These are phyloP conservation scores for Cheilinus undulatus DNA, from an alignment of 2,113 vertebrate genomes.

Conservation along the genomic window DNA sequence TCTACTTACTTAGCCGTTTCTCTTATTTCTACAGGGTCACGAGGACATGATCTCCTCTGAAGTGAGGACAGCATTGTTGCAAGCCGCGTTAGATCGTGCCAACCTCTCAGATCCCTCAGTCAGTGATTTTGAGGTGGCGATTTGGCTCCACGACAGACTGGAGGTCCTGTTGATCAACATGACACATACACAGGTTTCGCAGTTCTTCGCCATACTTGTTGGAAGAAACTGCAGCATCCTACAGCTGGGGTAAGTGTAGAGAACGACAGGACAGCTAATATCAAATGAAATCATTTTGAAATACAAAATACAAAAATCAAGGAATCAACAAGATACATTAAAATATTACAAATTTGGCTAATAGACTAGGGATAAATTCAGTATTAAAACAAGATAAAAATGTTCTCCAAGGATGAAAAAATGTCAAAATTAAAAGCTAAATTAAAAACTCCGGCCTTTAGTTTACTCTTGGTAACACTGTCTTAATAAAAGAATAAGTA, in stretches of 20 bases:
- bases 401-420: too few species aligned
- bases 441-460: too few species aligned
- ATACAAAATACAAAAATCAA: too few species aligned
- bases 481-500: too few species aligned
- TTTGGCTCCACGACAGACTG: constrained; percentile 74
- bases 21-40: constrained; percentile 36
- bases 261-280: neutral
- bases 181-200: constrained; percentile 38
- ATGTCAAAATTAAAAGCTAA: too few species aligned
- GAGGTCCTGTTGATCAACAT: constrained; percentile 68
- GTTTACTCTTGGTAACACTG: too few species aligned
- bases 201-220: constrained; percentile 67
- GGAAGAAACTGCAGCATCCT: constrained; percentile 68
- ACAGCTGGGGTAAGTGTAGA: constrained; percentile 63
- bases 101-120: constrained; percentile 68
- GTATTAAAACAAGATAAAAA: too few species aligned
- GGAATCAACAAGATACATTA: too few species aligned
- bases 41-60: neutral
- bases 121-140: constrained; percentile 38
- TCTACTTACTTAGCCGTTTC: neutral
- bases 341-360: too few species aligned
- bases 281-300: too few species aligned
- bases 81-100: constrained; percentile 75
- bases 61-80: constrained; percentile 74
- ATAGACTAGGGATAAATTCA: too few species aligned